phyloP scores from a whole-genome alignment of 2,113 vertebrate genomes.

The Myrmophylax atrothorax region DNA sequence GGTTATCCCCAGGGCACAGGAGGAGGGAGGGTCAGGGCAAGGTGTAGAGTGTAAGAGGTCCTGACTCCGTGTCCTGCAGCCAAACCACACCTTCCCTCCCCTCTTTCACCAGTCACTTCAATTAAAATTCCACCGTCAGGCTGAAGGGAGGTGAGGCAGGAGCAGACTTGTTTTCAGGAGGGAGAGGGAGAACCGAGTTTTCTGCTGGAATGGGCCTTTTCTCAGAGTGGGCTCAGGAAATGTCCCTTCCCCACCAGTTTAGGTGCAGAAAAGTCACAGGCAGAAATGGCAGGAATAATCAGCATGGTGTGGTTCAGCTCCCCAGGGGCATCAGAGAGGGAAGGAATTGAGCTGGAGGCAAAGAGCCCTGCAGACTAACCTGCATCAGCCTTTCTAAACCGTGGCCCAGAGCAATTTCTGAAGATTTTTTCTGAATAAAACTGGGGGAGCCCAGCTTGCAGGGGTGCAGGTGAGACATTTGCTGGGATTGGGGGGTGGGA shows the following conservation, averaged over 20 bases:
- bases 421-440: background rate
- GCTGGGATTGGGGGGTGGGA: background rate
- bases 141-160: constrained; percentile 44
- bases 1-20: constrained; percentile 30
- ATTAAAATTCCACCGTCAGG: constrained; percentile 59
- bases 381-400: background rate
- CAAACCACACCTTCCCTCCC: constrained; percentile 44
- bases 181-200: background rate
- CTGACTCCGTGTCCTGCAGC: constrained; percentile 29
- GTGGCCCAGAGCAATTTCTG: background rate
- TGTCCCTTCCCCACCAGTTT: background rate
- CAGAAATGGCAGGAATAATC: background rate
- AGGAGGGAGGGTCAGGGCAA: background rate
- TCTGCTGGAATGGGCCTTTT: background rate
- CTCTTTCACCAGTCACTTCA: constrained; percentile 36
- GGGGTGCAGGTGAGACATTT: background rate
- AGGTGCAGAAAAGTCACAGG: background rate
- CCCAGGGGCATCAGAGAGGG: background rate
- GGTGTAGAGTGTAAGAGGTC: constrained; percentile 1
- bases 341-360: background rate
- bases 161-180: constrained; percentile 33
- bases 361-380: background rate
- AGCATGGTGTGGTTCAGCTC: background rate
- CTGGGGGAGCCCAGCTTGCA: background rate
- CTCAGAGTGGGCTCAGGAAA: background rate